Evolutionary conservation across 2,113 vertebrate genomes (phyloP).

Genomic region (Trinectes maculatus): DNA sequence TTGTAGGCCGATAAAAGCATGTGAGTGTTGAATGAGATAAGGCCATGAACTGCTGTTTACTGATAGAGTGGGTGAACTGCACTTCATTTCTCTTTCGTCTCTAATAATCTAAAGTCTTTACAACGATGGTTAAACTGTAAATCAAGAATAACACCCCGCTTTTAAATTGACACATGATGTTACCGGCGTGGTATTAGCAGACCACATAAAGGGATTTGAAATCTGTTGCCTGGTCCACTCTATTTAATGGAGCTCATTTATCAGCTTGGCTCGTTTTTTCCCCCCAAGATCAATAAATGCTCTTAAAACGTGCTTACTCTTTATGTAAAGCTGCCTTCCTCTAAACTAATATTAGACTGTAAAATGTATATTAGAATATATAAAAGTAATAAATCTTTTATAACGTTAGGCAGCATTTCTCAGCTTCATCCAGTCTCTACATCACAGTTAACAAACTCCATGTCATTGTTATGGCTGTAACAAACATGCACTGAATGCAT

Average conservation of each 20-base stretch:
- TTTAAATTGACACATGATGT: not conserved
- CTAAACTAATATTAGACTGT: not conserved
- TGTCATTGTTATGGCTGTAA: not conserved
- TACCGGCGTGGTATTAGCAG: not conserved
- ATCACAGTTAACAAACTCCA: not conserved
- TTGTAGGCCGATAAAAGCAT: conserved; percentile 30
- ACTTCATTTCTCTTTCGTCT: not conserved
- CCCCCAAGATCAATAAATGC: not conserved
- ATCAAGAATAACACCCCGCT: not conserved
- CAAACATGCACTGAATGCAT: not conserved
- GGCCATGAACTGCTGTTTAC: conserved; percentile 1
- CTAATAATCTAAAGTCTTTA: not conserved
- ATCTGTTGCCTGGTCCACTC: not conserved
- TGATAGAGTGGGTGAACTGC: conserved; percentile 8
- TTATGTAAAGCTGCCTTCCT: not conserved
- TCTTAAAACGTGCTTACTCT: not conserved
- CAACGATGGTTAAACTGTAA: not conserved
- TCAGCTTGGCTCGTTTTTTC: not conserved
- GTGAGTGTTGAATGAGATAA: not conserved
- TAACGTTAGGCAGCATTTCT: not conserved
- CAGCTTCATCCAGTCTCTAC: not conserved
- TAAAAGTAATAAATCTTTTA: not conserved
- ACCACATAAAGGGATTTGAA: not conserved
- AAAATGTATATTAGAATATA: not conserved
- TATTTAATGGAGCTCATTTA: not conserved